phyloP scores from a whole-genome alignment of 1,140 invertebrate genomes.

The Drosophila arizonae region DNA sequence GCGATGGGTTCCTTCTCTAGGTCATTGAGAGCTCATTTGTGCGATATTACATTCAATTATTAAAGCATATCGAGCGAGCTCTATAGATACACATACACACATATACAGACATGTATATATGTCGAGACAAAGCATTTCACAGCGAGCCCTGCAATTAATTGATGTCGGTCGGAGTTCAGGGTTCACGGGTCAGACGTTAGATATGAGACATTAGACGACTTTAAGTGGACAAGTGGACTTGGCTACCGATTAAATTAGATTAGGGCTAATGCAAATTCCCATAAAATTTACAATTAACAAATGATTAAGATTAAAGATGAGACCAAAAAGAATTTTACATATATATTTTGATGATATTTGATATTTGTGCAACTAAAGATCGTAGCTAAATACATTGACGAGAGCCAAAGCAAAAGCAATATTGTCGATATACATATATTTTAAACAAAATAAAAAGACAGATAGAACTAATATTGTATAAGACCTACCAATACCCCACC shows the following conservation, averaged over 20 bases:
- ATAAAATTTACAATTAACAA: constrained; percentile 6
- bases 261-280: neutral
- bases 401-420: no score
- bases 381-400: no score
- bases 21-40: constrained; percentile 41
- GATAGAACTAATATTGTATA: no score
- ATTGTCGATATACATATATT: no score
- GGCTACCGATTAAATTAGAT: constrained; percentile 24
- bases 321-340: neutral
- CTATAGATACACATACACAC: neutral
- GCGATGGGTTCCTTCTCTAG: neutral
- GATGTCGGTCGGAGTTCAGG: constrained; percentile 24
- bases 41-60: constrained; percentile 41
- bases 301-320: constrained; percentile 1
- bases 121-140: constrained; percentile 12
- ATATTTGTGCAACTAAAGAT: no score
- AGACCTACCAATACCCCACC: no score
- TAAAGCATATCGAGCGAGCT: constrained; percentile 42
- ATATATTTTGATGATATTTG: no score
- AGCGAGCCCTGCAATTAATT: constrained; percentile 34
- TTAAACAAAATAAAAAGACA: no score
- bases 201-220: neutral
- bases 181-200: constrained; percentile 12
- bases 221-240: constrained; percentile 17
- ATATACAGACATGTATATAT: no score